Evolutionary conservation across 2,113 vertebrate species (phyloP).

Genomic region (Toxostoma redivivum): DNA sequence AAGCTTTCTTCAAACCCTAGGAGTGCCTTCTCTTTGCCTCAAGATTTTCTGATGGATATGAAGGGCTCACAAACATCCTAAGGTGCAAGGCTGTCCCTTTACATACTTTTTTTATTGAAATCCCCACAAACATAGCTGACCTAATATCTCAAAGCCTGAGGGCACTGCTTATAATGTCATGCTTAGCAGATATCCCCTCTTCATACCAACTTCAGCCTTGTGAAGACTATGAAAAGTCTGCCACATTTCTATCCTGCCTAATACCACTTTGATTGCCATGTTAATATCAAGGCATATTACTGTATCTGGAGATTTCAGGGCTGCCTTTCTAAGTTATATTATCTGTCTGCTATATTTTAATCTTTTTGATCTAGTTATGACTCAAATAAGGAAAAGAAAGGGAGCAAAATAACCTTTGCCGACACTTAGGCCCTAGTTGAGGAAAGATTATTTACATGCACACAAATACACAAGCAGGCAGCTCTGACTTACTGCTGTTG

Average conservation of each 20-base stretch:
- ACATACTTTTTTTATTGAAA: not conserved
- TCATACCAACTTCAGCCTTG: not conserved
- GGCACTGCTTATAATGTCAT: not conserved
- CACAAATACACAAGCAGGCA: not conserved
- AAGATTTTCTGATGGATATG: not conserved
- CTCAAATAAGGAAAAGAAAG: not conserved
- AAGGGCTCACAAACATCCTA: not conserved
- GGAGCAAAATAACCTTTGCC: not conserved
- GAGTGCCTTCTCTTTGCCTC: not conserved
- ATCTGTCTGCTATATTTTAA: not conserved
- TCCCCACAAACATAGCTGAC: not conserved
- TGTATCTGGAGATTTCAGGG: not conserved
- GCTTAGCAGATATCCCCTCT: not conserved
- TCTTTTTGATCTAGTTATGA: not conserved
- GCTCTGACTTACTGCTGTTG: conserved; percentile 22
- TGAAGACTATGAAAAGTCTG: not conserved
- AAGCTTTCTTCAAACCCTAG: not conserved
- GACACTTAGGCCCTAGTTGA: not conserved
- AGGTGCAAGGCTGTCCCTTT: not conserved
- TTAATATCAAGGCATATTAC: not conserved
- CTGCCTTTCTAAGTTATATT: not conserved
- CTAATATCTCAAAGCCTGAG: not conserved
- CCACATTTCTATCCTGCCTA: not conserved
- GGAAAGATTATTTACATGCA: not conserved
- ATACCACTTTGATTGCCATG: not conserved